Percentiles rank a stretch among this genome's conserved stretches.
Conservation (phyloP, 2,797 vertebrate species). For the Bufotes viridis region DNA sequence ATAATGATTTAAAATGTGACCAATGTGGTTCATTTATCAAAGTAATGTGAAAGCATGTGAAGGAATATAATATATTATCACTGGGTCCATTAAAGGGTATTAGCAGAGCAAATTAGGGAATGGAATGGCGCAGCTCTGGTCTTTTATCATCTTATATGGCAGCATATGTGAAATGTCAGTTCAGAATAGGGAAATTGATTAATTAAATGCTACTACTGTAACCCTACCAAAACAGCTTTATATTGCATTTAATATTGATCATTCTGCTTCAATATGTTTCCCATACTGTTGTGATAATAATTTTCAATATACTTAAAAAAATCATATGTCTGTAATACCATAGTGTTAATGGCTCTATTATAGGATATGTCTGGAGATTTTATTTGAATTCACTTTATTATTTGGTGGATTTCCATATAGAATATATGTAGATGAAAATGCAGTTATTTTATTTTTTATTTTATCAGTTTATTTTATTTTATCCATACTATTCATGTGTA, state of each 20-base stretch:
- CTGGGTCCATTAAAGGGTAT: conserved; percentile 39
- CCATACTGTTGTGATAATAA: not conserved
- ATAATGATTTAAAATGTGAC: conserved; percentile 12
- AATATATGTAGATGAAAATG: not conserved
- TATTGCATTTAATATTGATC: conserved; percentile 25
- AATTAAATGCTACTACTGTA: conserved; percentile 27
- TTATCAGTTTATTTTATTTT: too few species aligned
- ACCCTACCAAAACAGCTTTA: conserved; percentile 12
- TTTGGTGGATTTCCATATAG: not conserved
- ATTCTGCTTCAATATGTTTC: conserved; percentile 8
- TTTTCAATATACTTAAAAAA: not conserved
- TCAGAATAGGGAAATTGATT: conserved; percentile 36
- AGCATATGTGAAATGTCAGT: conserved; percentile 39
- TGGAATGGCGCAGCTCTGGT: conserved; percentile 17
- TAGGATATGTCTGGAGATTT: not conserved
- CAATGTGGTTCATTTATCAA: conserved; percentile 14
- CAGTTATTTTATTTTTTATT: not conserved
- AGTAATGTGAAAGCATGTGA: conserved; percentile 10
- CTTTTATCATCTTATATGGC: conserved; percentile 36
- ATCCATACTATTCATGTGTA: too few species aligned
- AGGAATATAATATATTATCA: conserved; percentile 32
- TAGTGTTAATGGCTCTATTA: not conserved
- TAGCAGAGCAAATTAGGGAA: conserved; percentile 24
- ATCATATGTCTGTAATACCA: not conserved
- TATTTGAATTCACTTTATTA: not conserved